Percentiles rank a stretch among this genome's conserved stretches.
Conservation (phyloP, 2,113 vertebrate species). For the Oncorhynchus mykiss region DNA sequence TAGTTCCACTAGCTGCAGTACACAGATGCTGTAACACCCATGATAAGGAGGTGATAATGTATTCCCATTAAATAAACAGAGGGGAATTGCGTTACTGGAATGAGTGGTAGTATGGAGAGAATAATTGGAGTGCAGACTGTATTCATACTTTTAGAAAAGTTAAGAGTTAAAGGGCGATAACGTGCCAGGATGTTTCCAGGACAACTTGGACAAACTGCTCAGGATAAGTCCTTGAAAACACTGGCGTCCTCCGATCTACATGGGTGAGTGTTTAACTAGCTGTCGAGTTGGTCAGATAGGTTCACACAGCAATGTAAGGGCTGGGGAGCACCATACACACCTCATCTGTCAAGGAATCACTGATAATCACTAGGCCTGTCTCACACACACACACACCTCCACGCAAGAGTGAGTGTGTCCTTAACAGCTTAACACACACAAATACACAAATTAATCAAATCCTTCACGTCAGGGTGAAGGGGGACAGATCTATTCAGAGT, state of each 20-base stretch:
- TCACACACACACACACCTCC: slow-evolving; percentile 34
- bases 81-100: too few relatives aligned
- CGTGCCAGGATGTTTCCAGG: too few relatives aligned
- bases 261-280: slow-evolving; percentile 10
- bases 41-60: too few relatives aligned
- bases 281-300: slow-evolving; percentile 52
- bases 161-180: too few relatives aligned
- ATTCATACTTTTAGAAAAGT: too few relatives aligned
- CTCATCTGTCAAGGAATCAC: slow-evolving; percentile 65
- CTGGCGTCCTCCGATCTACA: not conserved
- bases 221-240: slow-evolving; percentile 1
- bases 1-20: too few relatives aligned
- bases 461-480: slow-evolving; percentile 38
- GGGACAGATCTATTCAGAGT: not conserved
- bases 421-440: slow-evolving; percentile 59
- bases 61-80: too few relatives aligned
- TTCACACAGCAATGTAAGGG: slow-evolving; percentile 66
- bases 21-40: too few relatives aligned
- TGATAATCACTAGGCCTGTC: slow-evolving; percentile 57
- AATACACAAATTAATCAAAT: slow-evolving; percentile 73
- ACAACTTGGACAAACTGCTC: too few relatives aligned
- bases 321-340: slow-evolving; percentile 37
- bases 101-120: too few relatives aligned
- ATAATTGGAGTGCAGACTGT: too few relatives aligned
- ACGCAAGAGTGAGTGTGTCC: slow-evolving; percentile 57